Evolutionary conservation across 2,797 vertebrate genomes (phyloP).

Genomic region (Mormyrops attenuatus): DNA sequence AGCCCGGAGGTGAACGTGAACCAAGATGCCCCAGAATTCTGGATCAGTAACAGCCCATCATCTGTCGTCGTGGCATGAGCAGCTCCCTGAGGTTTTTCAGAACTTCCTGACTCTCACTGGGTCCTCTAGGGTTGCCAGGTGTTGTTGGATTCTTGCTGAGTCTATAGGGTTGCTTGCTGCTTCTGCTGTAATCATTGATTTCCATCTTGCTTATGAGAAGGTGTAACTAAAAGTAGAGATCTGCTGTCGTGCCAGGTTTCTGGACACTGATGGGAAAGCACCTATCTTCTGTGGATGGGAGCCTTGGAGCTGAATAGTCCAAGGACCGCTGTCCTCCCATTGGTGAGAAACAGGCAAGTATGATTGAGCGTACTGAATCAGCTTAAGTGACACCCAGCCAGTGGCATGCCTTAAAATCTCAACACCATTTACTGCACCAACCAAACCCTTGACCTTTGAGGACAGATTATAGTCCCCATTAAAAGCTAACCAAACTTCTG

Average conservation of each 20-base stretch:
- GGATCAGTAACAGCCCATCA: background rate
- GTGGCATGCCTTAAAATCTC: background rate
- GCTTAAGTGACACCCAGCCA: background rate
- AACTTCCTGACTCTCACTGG: background rate
- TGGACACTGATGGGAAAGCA: background rate
- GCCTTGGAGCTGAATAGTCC: background rate
- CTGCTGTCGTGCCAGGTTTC: background rate
- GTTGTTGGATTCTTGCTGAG: background rate
- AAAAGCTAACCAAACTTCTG: background rate
- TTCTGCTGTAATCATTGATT: background rate
- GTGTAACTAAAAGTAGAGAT: background rate
- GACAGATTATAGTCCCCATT: background rate
- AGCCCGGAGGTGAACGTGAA: background rate
- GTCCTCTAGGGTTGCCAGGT: background rate
- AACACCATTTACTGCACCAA: background rate
- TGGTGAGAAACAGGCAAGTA: background rate
- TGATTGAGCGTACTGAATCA: background rate
- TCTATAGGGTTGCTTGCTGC: background rate
- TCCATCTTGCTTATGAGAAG: background rate
- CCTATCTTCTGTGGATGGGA: background rate
- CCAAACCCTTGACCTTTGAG: background rate
- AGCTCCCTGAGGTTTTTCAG: background rate
- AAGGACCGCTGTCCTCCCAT: background rate
- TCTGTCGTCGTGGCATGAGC: background rate
- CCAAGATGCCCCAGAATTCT: background rate